A percentile compares a stretch with the other conserved stretches of the same genome.
These are phyloP conservation scores for Nudaria mundana DNA, from an alignment of 2,888 invertebrate genomes.

Conservation along the genomic window DNA sequence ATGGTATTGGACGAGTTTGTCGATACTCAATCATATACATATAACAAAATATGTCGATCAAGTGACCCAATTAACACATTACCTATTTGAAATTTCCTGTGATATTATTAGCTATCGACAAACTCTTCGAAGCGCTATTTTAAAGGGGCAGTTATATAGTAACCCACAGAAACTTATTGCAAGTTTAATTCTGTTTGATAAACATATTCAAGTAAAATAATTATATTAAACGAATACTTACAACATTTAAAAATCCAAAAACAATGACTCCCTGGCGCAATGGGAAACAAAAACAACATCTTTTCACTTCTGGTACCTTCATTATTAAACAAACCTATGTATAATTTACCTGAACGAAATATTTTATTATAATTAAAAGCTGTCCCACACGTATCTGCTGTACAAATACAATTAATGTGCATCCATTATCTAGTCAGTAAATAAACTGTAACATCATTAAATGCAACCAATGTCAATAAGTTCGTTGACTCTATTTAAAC, in stretches of 20 bases:
- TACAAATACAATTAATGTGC: conserved; percentile 27
- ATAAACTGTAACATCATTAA: conserved; percentile 25
- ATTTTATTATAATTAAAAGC: conserved; percentile 12
- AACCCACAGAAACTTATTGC: not conserved
- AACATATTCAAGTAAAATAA: not conserved
- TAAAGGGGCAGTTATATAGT: not conserved
- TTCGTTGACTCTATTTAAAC: conserved; percentile 25
- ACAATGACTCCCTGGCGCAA: conserved; percentile 65
- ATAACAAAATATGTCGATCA: no score
- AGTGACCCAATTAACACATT: no score
- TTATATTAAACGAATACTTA: conserved; percentile 41
- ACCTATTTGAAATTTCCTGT: no score
- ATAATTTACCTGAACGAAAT: conserved; percentile 4
- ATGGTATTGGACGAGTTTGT: no score
- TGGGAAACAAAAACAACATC: conserved; percentile 68
- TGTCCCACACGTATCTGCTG: conserved; percentile 12
- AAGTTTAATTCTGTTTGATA: no score
- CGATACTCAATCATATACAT: no score
- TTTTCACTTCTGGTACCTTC: conserved; percentile 61
- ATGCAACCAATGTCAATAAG: conserved; percentile 31
- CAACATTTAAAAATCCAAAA: conserved; percentile 66
- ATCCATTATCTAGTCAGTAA: conserved; percentile 26
- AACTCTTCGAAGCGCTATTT: no score
- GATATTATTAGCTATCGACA: no score
- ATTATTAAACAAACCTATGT: conserved; percentile 31